Evolutionary conservation across 2,113 vertebrate genomes (phyloP).

Genomic region (Anguilla rostrata): DNA sequence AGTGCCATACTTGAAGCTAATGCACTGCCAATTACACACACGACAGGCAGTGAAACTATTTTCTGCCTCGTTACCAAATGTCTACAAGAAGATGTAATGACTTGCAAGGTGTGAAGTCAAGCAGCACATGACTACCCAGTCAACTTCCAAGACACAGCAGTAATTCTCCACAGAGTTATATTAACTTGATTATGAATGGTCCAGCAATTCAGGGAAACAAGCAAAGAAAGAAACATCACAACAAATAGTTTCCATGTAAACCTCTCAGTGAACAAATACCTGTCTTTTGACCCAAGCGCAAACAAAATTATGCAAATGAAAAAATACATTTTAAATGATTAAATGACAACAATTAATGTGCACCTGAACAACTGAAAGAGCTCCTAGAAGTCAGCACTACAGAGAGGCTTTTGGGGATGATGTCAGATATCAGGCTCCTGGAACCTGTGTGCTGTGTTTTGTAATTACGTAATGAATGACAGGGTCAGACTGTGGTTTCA

Average conservation of each 20-base stretch:
- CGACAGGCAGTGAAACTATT: background rate
- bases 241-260: constrained; percentile 1
- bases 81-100: background rate
- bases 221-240: background rate
- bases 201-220: background rate
- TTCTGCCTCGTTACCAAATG: background rate
- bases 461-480: background rate
- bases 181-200: background rate
- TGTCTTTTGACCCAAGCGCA: background rate
- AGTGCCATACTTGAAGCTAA: background rate
- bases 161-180: background rate
- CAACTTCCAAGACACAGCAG: background rate
- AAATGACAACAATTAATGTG: background rate
- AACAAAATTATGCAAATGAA: background rate
- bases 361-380: background rate
- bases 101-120: background rate
- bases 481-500: constrained; percentile 10
- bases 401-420: background rate
- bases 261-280: background rate
- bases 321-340: background rate
- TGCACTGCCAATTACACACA: background rate
- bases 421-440: constrained; percentile 25
- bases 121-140: background rate
- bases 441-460: background rate
- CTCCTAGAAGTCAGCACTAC: background rate